Base-by-base conservation (phyloP, 2,888 invertebrate genomes). In the Mesorhabditis sp. region DNA sequence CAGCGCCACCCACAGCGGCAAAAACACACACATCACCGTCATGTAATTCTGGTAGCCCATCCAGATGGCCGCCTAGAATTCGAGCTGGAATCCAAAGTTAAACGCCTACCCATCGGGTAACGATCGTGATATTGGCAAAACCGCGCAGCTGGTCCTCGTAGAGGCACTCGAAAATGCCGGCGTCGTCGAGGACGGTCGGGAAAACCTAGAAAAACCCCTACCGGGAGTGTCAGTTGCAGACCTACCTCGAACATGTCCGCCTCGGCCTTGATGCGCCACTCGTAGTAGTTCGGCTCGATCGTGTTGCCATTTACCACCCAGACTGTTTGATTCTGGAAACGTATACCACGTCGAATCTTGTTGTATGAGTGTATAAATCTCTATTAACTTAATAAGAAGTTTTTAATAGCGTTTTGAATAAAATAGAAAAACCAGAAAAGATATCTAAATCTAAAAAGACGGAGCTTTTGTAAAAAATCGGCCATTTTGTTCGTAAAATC, bases 141-240 rank as follows among this genome's bases (percentile, higher is more conserved):
- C 58, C 58, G 58, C 58, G 58, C 58, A 50, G 7, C n/a, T 50
- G 58, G 10, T n/a, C 58, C 58, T 50, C 58, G n/a, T 13, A 50
- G 10, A 10, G n/a, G 58, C 58, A 50, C 58, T 50, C 58, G 58
- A 50, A 50, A 50, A 50, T 50, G 10, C 58, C 58, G 10, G 58
- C 7, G n/a, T 50, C 58, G n/a, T 50, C n/a, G 58, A 50, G 58
- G n/a, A 50, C 58, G 7, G n/a, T n/a, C 58, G 58, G 58, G 58
- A 50, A 50, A 13, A 50, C 58, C 58, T 50, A n/a, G n/a, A 50
- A n/a, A 50, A 10, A 50, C 7, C 58, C 7, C 28, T 28, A 28
- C 28, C 2, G 28, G 28, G 2, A 28, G 28, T 28, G 28, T 28
- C 28, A 28, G 28, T 28, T 28, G 28, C 1, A 28, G 28, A 28